These are phyloP conservation scores for Puntigrus tetrazona DNA, from an alignment of 2,113 vertebrate species.

Conservation along the genomic window DNA sequence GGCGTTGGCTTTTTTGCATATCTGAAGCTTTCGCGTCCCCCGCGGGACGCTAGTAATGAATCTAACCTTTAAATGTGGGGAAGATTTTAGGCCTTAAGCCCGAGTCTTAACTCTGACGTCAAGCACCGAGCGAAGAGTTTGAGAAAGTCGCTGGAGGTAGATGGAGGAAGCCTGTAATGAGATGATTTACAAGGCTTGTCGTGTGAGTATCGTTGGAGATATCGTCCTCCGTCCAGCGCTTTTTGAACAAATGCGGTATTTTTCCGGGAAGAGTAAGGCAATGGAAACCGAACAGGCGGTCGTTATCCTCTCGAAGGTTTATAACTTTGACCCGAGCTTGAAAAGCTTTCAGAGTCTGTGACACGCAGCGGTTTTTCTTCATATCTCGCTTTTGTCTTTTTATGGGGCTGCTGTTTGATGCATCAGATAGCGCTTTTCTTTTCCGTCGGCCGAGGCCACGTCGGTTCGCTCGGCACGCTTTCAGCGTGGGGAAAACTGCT, in stretches of 20 bases:
- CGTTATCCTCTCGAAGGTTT: constrained; percentile 38
- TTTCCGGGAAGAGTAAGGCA: neutral
- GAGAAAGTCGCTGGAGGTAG: constrained; percentile 9
- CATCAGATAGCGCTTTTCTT: constrained; percentile 26
- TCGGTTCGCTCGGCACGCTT: neutral
- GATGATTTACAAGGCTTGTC: neutral
- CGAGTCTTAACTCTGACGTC: constrained; percentile 14
- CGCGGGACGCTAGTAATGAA: constrained; percentile 15
- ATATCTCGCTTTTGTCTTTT: constrained; percentile 25
- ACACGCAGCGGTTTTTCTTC: constrained; percentile 27
- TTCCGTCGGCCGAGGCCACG: neutral
- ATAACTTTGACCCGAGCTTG: constrained; percentile 37
- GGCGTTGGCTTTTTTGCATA: constrained; percentile 12
- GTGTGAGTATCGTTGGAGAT: too few relatives aligned
- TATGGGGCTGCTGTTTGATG: constrained; percentile 27
- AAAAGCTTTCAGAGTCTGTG: constrained; percentile 23
- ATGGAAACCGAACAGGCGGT: constrained; percentile 21
- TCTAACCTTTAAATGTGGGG: constrained; percentile 29
- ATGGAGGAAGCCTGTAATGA: neutral
- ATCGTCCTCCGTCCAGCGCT: constrained; percentile 13
- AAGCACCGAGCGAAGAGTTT: neutral
- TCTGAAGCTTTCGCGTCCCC: constrained; percentile 13
- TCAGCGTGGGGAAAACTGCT: neutral
- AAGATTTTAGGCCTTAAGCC: constrained; percentile 18
- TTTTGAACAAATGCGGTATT: neutral